Base-by-base conservation (phyloP, 2,797 vertebrate species). In the Notolepis coatsorum region DNA sequence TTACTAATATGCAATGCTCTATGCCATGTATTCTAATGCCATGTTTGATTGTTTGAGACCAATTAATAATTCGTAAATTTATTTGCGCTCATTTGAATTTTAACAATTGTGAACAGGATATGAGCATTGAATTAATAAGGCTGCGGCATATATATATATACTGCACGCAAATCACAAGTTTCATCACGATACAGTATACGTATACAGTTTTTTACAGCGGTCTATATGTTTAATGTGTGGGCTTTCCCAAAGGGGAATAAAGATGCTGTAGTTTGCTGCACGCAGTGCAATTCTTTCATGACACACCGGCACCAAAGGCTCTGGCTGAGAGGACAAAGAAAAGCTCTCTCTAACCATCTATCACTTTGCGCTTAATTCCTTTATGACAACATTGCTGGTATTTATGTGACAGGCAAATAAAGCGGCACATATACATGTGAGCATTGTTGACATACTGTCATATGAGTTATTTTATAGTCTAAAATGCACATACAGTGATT, bases 381-480 rank as follows among this genome's bases (percentile, higher is more conserved):
- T 56, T 7, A n/a, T 21, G 9, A n/a, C 31, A 10, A 38, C 76
- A 61, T 61, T 48, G 68, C 77, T 58, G 80, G 73, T 55, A 21
- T 88, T 88, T 83, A 79, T 76, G 76, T 77, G 84, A 82, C 77
- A 81, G 73, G 66, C 66, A 74, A 79, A 87, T 82, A 84, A 79
- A 84, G 80, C 77, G 35, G 62, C 57, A 70, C 60, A 81, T 90
- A 87, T 84, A 83, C 77, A 83, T 60, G 68, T 49, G 51, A 75
- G 71, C 18, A 15, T 54, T 24, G 68, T 66, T 72, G 73, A 80
- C 75, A 84, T 67, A 61, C 81, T 64, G 73, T 69, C 82, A 69
- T 69, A 65, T 68, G 73, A 62, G 80, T 77, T 55, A 74, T 66
- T 76, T 81, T 73, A 68, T 57, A 49, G 62, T 42, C 57, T 55